Percentiles rank a stretch among this genome's conserved stretches.
phyloP scores from a whole-genome alignment of 2,113 vertebrate genomes.

The Porphyrio hochstetteri region DNA sequence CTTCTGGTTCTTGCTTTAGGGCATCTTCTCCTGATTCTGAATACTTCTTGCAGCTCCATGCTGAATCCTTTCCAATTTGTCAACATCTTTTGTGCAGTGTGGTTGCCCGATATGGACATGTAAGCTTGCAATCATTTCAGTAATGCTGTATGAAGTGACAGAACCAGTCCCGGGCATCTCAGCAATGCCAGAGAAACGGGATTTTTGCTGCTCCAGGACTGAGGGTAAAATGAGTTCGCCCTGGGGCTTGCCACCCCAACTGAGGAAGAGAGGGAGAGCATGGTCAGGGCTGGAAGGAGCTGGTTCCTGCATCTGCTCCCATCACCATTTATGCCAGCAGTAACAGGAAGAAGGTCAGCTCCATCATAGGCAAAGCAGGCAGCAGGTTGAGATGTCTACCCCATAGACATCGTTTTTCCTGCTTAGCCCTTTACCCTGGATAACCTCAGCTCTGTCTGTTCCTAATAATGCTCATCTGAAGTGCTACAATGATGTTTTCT shows the following conservation, averaged over 20 bases:
- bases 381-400: background rate
- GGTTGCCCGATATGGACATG: background rate
- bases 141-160: background rate
- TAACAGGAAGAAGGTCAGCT: background rate
- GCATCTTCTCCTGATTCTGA: background rate
- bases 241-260: background rate
- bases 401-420: background rate
- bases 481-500: background rate
- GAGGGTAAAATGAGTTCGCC: background rate
- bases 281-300: background rate
- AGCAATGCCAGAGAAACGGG: background rate
- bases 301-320: background rate
- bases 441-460: background rate
- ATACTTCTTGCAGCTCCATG: background rate
- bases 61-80: background rate
- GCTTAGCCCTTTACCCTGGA: background rate
- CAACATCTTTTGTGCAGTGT: background rate
- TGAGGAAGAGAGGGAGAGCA: background rate
- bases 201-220: background rate
- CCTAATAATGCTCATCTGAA: background rate
- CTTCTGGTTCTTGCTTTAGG: constrained; percentile 2
- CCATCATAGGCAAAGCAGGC: background rate
- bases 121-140: background rate
- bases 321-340: background rate
- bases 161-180: background rate